Percentiles rank a stretch among this genome's conserved stretches.
These are phyloP conservation scores for Ganaspis sp. DNA, from an alignment of 1,140 invertebrate species.

Conservation along the genomic window DNA sequence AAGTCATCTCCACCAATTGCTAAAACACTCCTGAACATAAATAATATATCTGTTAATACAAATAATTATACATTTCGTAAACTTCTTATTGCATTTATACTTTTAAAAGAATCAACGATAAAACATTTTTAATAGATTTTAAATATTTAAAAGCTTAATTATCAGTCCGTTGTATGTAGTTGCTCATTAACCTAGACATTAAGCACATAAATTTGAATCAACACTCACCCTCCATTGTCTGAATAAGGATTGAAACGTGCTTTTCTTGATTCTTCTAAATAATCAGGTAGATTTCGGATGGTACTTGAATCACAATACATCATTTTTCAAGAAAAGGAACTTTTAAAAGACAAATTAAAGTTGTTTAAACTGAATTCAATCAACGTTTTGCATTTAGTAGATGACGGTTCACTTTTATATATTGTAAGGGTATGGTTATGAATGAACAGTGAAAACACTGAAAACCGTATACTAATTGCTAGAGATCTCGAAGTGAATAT, in stretches of 20 bases:
- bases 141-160: too few relatives aligned
- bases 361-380: background rate
- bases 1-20: constrained; percentile 92
- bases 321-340: constrained; percentile 54
- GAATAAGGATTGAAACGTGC: constrained; percentile 85
- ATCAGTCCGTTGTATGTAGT: too few relatives aligned
- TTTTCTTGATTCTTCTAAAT: constrained; percentile 78
- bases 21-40: constrained; percentile 83
- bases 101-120: too few relatives aligned
- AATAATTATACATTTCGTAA: background rate
- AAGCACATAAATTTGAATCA: too few relatives aligned
- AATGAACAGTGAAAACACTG: too few relatives aligned
- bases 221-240: constrained; percentile 87
- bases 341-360: background rate
- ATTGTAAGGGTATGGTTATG: too few relatives aligned
- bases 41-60: constrained; percentile 46
- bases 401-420: constrained; percentile 30
- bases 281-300: constrained; percentile 78
- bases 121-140: too few relatives aligned
- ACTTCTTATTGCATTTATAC: too few relatives aligned
- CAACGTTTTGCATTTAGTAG: constrained; percentile 2
- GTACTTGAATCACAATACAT: constrained; percentile 48
- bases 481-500: too few relatives aligned
- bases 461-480: too few relatives aligned
- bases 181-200: too few relatives aligned